Percentiles rank a stretch among this genome's conserved stretches.
Conservation (phyloP, 2,888 invertebrate genomes). For the Aporophyla nigra region DNA sequence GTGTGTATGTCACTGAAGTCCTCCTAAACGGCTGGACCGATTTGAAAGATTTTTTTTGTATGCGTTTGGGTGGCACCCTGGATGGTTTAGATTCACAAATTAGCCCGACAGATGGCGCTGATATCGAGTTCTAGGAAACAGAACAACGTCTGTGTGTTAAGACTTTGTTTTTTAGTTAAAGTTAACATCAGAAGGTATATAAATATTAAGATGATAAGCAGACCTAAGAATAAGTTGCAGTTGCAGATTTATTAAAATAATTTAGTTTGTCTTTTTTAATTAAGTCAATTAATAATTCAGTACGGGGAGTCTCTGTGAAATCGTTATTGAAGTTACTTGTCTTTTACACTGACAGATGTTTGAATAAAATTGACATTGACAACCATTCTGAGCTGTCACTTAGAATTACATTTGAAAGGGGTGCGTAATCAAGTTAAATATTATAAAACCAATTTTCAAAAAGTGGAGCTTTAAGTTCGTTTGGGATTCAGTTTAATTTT, state of each 20-base stretch:
- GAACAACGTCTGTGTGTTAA: too few relatives aligned
- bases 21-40: too few relatives aligned
- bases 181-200: too few relatives aligned
- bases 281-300: background rate
- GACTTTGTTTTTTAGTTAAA: too few relatives aligned
- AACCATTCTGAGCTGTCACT: conserved; percentile 19
- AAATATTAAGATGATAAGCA: too few relatives aligned
- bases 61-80: too few relatives aligned
- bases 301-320: background rate
- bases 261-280: background rate
- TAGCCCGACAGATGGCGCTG: too few relatives aligned
- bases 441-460: background rate
- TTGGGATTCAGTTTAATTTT: background rate
- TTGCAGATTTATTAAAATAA: background rate
- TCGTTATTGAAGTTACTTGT: background rate
- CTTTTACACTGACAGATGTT: background rate
- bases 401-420: background rate
- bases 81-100: too few relatives aligned
- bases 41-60: too few relatives aligned
- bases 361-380: conserved; percentile 21
- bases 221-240: too few relatives aligned
- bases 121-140: too few relatives aligned
- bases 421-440: background rate
- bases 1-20: too few relatives aligned
- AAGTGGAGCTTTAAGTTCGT: background rate